Evolutionary conservation across 2,888 invertebrate genomes (phyloP).

Genomic region (Athrips mouffetella): DNA sequence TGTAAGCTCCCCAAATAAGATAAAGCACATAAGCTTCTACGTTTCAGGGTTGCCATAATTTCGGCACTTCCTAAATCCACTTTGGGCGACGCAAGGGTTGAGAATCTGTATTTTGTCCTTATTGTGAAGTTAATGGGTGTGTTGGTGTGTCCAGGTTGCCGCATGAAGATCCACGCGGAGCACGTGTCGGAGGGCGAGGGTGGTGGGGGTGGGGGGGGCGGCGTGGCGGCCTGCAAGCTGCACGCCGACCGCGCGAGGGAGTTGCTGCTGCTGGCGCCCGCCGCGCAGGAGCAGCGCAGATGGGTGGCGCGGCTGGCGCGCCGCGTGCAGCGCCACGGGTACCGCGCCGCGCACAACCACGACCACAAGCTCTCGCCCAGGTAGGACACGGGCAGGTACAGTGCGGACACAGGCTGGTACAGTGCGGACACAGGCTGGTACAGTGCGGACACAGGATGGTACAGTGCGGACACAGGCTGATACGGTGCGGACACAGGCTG

Average conservation of each 20-base stretch:
- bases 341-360: constrained; percentile 90
- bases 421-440: too few relatives aligned
- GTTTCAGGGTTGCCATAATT: too few relatives aligned
- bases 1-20: too few relatives aligned
- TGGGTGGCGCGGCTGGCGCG: constrained; percentile 96
- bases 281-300: constrained; percentile 91
- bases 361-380: constrained; percentile 57
- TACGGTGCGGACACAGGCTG: too few relatives aligned
- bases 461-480: too few relatives aligned
- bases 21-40: too few relatives aligned
- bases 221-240: constrained; percentile 96
- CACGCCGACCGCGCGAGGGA: constrained; percentile 98
- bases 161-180: constrained; percentile 98
- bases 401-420: too few relatives aligned
- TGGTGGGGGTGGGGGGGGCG: constrained; percentile 90
- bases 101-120: too few relatives aligned
- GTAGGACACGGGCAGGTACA: constrained; percentile 57
- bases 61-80: not conserved
- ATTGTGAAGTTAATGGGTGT: not conserved
- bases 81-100: not conserved
- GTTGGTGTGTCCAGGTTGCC: constrained; percentile 93
- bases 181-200: constrained; percentile 90
- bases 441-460: too few relatives aligned
- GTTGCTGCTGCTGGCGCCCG: constrained; percentile 91
- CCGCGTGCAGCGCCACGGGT: constrained; percentile 95